Evolutionary conservation across 2,113 vertebrate genomes (phyloP).

Genomic region (Xyliphius kryptos): DNA sequence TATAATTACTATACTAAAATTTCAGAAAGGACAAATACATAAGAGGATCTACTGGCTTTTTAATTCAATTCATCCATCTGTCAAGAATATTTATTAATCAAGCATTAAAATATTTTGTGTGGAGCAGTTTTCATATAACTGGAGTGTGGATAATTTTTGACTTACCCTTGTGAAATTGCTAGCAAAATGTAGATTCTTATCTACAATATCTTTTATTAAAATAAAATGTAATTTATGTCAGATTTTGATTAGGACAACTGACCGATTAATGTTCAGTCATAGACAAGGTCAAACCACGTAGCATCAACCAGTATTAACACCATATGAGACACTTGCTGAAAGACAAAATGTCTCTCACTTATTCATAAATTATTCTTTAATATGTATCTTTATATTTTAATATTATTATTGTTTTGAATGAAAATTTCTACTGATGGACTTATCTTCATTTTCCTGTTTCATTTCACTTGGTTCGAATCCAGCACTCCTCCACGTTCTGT

Average conservation of each 20-base stretch:
- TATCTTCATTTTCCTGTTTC: slow-evolving; percentile 16
- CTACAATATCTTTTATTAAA: no score
- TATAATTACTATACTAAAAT: no score
- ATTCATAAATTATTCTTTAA: slow-evolving; percentile 13
- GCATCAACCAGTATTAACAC: slow-evolving; percentile 53
- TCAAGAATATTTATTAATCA: no score
- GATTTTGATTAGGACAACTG: slow-evolving; percentile 22
- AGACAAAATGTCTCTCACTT: slow-evolving; percentile 36
- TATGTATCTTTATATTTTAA: slow-evolving; percentile 27
- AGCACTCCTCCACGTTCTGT: slow-evolving; percentile 12
- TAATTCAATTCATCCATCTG: no score
- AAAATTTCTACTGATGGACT: slow-evolving; percentile 36
- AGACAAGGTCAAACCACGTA: slow-evolving; percentile 57
- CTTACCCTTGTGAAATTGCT: no score
- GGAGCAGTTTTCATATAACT: no score
- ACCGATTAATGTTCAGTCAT: slow-evolving; percentile 39
- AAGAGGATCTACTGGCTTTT: no score
- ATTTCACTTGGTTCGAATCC: slow-evolving; percentile 22
- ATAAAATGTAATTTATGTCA: no score
- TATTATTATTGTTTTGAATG: slow-evolving; percentile 34
- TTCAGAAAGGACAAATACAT: no score
- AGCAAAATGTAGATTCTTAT: no score
- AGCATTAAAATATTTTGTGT: no score
- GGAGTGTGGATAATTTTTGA: no score
- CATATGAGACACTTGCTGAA: slow-evolving; percentile 42